Base-by-base conservation (phyloP, 2,888 invertebrate genomes). In the Cyclophora albipunctata region DNA sequence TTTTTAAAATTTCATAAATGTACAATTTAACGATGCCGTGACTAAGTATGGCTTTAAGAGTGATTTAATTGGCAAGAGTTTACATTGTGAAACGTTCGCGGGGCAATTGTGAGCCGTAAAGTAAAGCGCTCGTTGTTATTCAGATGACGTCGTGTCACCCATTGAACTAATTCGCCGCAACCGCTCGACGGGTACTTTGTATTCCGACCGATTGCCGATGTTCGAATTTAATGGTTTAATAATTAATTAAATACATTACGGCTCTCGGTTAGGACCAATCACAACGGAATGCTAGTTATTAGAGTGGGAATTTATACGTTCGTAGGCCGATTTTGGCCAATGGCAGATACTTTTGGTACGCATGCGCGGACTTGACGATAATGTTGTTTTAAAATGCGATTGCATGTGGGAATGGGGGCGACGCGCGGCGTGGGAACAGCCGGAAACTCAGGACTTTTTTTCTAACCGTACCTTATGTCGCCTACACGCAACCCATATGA, bases 351-450 rank as follows among this genome's bases (percentile, higher is more conserved):
- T 75, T 74, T 75, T 74, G 67, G 66, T 66, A 71, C 81, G 78
- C 82, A 80, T 73, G 77, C 78, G 78, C 71, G 50, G 52, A 69
- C 72, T 66, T 71, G 73, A 76, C 72, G 73, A 67, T 71, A 79
- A 77, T 78, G 71, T 70, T 71, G 73, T 71, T 71, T 72, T 68
- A 74, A 75, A 71, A 73, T 59, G 69, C 64, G 65, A 73, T 71
- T 70, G 71, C 71, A 71, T 79, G 81, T 85, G 85, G 74, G 86
- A 86, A 86, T 68, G 71, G 68, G 85, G 74, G 73, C 84, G 78
- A 62, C 63, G 67, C 58, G 63, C 68, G 63, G 55, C 80, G 85
- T 85, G 85, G 67, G 84, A 86, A 84, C 71, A 63, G 67, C 71
- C 72, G 71, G 79, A 78, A 77, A 78, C 37, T 73, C 69, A 53